Base-by-base conservation (phyloP, 2,797 vertebrate species). In the Synanceia verrucosa region DNA sequence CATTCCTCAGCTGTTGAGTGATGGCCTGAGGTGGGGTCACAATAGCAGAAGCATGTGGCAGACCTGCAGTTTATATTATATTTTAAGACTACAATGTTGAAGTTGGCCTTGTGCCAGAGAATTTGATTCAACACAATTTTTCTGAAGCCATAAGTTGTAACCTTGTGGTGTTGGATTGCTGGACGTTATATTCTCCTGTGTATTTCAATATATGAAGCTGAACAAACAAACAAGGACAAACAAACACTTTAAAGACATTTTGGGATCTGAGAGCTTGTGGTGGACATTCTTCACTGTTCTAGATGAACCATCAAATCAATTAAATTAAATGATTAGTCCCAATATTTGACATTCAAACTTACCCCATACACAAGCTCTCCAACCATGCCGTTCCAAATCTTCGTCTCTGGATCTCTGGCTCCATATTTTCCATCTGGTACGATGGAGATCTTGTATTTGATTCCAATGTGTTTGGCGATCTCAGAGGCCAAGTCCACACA, bases 331-430 rank as follows among this genome's bases (percentile, higher is more conserved):
- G 5, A 72, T 36, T 4, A n/a, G 29, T 9, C 1, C 1, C 2
- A 36, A 41, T 33, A 10, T 29, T 64, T 36, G 9, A 5, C 6
- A 55, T 65, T 34, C 18, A 24, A 23, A 70, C 97, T 97, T 95
- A 99, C 98, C 96, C 97, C 97, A 78, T 99, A 99, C 70, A 99
- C 98, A 81, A 99, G 97, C 88, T 99, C 98, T 91, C 98, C 98
- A 67, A 99, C 98, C 98, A 99, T 99, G 90, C 98, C 98, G 81
- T 99, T 99, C 98, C 98, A 99, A 89, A 99, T 99, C 94, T 99
- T 99, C 60, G 97, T 99, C 85, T 99, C 97, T 74, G 97, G 95
- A 87, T 99, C 97, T 86, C 97, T 95, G 89, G 98, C 98, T 92
- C 98, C 98, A 18, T 99, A 99, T 90, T 99, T 99, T 85, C 98